Evolutionary conservation across 2,113 vertebrate species (phyloP), one percentile per base, ranked within the genome.

Genomic region (Scophthalmus maximus): DNA sequence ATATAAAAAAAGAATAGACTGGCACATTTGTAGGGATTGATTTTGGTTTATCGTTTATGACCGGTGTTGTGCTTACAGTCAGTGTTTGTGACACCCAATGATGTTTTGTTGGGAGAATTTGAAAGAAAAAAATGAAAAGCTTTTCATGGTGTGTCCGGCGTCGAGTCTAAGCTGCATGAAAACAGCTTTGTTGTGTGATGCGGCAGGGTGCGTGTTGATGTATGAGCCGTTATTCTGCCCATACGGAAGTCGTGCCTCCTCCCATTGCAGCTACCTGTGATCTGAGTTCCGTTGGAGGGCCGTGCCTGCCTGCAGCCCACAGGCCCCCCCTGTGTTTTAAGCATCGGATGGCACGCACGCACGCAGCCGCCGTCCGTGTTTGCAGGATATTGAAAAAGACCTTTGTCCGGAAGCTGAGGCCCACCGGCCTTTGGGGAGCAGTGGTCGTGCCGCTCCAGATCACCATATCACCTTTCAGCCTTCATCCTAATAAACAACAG

Each of bases 351-450:
- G 85, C 87, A 87, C 34, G 82, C 78, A 68, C 3, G 46, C 47
- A 50, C 12, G 72, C 70, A 66, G 73, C 76, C 23, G 14, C 56
- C 17, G 22, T 79, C 62, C 76, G n/a, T 78, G 78, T 90, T 88
- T 86, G 81, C 91, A 92, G 92, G 92, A 93, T 94, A 93, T 94
- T 92, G 91, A 85, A 88, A 94, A 89, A 87, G 87, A 91, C 90
- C 86, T 89, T 77, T 86, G 73, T 78, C 85, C 90, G 93, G 93
- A 93, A 90, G 76, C 36, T 56, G 92, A 87, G 88, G 84, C 89
- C 91, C 82, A 67, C 56, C 18, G 70, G 78, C 72, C 81, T 56
- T 66, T 81, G 69, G 67, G 83, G 80, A 88, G 68, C 51, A 56
- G 82, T 38, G 65, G 58, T 70, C 46, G 5, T 68, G 84, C 79